Evolutionary conservation across 2,113 vertebrate species (phyloP), one percentile per base, ranked within the genome.

Genomic region (Seriola dumerili): DNA sequence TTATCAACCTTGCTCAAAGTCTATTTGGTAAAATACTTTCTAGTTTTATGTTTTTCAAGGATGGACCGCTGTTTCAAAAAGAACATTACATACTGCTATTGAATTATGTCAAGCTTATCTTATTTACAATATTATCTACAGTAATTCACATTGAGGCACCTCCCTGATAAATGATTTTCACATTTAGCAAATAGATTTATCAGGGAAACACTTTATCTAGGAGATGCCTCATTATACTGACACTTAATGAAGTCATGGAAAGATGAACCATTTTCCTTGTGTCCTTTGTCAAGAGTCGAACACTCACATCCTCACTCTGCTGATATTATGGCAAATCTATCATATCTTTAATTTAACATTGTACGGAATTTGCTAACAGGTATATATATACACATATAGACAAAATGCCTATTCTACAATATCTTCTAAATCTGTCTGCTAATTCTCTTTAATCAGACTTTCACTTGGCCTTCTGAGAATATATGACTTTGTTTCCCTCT

Each of bases 121-220:
- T 81, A 80, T 85, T 84, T 68, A 84, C 48, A 65, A 75, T 71
- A 63, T 80, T 81, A 87, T 78, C 80, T 81, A 21, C 29, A 40
- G 42, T 57, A 5, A 34, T 64, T 81, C 62, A 69, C 63, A 80
- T 23, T 52, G 70, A 74, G 50, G 42, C 55, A 68, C 62, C 55
- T 38, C 8, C 0, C 36, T 38, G 81, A 83, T 89, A 61, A 89
- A 86, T 55, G 3, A 64, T 42, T 88, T 81, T 76, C 54, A 71
- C 46, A 76, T 72, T 82, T 50, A 68, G 44, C 48, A 86, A 83
- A 75, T 62, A 74, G 38, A 68, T 75, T 86, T 70, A 87, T 86
- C 23, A 2, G 17, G 6, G 46, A 72, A 73, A 76, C 38, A 50
- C 63, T 70, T 76, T 59, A 82, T 84, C 59, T 55, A 36, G 16